phyloP scores from a whole-genome alignment of 2,888 invertebrate species.

The Temnothorax unifasciatus region DNA sequence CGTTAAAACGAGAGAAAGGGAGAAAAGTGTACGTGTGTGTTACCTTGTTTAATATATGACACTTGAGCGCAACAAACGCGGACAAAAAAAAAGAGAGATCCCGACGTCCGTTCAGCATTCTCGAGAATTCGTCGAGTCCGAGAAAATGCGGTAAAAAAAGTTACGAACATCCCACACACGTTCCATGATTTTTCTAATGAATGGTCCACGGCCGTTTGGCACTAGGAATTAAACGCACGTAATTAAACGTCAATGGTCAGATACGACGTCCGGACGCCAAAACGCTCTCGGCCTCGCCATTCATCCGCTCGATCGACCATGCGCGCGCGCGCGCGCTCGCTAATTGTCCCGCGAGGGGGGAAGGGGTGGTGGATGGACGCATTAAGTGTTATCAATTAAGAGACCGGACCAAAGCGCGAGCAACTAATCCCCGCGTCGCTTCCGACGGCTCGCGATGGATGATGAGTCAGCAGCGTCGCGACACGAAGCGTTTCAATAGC shows the following conservation, averaged over 20 bases:
- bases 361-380: neutral
- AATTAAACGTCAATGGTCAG: conserved; percentile 31
- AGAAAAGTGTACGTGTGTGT: neutral
- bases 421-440: conserved; percentile 62
- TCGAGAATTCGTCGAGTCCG: neutral
- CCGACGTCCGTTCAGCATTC: neutral
- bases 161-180: neutral
- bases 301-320: conserved; percentile 9
- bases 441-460: conserved; percentile 20
- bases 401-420: conserved; percentile 43
- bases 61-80: neutral
- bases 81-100: neutral
- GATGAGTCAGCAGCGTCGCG: conserved; percentile 62
- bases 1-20: conserved; percentile 5
- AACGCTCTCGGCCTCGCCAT: neutral
- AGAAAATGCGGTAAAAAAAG: neutral
- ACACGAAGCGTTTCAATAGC: conserved; percentile 12
- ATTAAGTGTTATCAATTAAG: conserved; percentile 63
- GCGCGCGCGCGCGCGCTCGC: conserved; percentile 3
- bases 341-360: neutral
- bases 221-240: neutral
- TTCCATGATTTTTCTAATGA: conserved; percentile 6
- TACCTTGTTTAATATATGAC: neutral
- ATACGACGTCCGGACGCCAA: neutral
- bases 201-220: neutral